These are phyloP conservation scores for Holothuria glaberrima DNA, from an alignment of 35 echinoderm and acorn worm genomes.

Conservation along the genomic window DNA sequence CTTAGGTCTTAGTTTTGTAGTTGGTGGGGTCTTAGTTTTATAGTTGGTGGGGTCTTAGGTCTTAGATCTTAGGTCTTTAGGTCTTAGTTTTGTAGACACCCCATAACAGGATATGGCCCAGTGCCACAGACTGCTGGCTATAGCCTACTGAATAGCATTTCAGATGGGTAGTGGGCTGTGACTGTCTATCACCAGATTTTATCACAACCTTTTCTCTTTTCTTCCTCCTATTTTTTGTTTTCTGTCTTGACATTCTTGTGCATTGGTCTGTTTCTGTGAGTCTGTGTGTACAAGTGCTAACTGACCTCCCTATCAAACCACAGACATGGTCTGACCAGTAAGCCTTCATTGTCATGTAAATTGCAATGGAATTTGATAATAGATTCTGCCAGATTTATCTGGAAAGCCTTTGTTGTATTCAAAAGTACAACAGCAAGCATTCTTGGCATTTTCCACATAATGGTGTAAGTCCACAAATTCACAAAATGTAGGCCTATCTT, in stretches of 20 bases:
- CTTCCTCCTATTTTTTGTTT: neutral
- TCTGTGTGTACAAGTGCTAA: neutral
- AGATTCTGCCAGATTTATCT: neutral
- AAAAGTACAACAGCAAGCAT: neutral
- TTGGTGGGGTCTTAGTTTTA: too few species aligned
- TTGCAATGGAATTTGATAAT: neutral
- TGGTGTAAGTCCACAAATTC: neutral
- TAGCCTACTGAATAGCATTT: too few species aligned
- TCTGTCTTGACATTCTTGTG: neutral
- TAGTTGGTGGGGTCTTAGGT: too few species aligned
- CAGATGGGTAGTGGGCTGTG: neutral
- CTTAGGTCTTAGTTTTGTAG: too few species aligned
- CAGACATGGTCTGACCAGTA: constrained; percentile 11
- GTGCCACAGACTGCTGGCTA: too few species aligned
- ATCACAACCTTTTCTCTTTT: neutral
- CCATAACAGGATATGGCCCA: too few species aligned
- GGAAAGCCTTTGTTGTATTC: neutral
- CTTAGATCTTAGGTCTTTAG: too few species aligned
- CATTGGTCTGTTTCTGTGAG: neutral
- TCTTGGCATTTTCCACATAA: constrained; percentile 24
- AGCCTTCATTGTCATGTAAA: constrained; percentile 14
- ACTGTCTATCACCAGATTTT: neutral
- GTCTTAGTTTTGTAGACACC: too few species aligned
- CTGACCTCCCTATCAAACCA: neutral
- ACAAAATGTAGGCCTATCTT: neutral